Base-by-base conservation (phyloP, 2,113 vertebrate genomes). In the Synchiropus splendidus region DNA sequence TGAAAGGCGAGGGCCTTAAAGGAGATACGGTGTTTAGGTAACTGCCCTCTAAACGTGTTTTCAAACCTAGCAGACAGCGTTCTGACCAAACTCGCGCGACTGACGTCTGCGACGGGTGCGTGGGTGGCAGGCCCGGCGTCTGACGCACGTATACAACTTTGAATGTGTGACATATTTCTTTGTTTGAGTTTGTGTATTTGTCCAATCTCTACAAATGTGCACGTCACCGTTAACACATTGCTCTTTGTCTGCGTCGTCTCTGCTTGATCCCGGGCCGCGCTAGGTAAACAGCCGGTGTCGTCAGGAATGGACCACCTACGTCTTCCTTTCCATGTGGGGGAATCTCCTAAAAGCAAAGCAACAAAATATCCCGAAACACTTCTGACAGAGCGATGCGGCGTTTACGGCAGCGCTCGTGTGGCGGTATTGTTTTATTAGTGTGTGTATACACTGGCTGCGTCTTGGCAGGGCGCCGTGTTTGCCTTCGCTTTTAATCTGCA, bases 231-330 rank as follows among this genome's bases (percentile, higher is more conserved):
- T 42, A 72, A 70, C 77, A 72, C 43, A 40, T 58, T 18, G 17
- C 31, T 60, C 45, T 70, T 57, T 70, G 74, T 79, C 72, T 76
- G 66, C 72, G 67, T 75, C 73, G 69, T 64, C 61, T 70, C 62
- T 65, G 66, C 53, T 46, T 45, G 67, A 74, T 76, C 61, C 67
- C 70, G 61, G 43, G 70, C 70, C 57, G 46, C 36, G 61, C 69
- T 72, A 60, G 61, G 73, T 87, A 86, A 86, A 85, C 82, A 85
- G 74, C 66, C 55, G 61, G 65, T 76, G 80, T 65, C 39, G 61
- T 59, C 64, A 73, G 80, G 77, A 83, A 77, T 67, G 72, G 83
- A 87, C 83, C 85, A 87, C 85, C 85, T 83, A 85, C 73, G 80
- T 78, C 69, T 49, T 79, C 77, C 78, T 85, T 84, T 87, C 85